Base-by-base conservation (phyloP, 1,140 invertebrate species). In the Drosophila trapezifrons region DNA sequence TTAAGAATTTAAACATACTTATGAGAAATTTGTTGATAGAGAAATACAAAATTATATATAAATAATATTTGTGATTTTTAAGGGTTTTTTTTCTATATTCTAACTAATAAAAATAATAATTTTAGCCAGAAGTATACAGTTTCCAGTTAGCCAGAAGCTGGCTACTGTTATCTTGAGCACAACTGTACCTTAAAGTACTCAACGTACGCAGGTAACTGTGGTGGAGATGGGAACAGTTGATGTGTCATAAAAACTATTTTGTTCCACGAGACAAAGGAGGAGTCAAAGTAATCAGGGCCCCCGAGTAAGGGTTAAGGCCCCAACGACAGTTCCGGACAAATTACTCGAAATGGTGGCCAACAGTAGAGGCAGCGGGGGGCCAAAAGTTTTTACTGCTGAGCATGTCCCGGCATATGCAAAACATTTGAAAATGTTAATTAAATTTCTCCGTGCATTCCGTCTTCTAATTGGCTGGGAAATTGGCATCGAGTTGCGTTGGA, bases 221-320 rank as follows among this genome's bases (percentile, higher is more conserved):
- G 17, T 4, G 6, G 29, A 37, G 42, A 47, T 42, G 49, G 49
- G 25, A 76, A 59, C 59, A 89, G 84, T 87, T 87, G 75, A 87
- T 87, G 83, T 87, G 76, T 83, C 79, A 87, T 89, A 87, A 89
- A 87, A 87, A 87, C 76, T 83, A 83, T 75, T 89, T 57, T 59
- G 56, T 78, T 63, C 65, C 69, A 75, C 29, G 40, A 42, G 42
- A 65, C 71, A 56, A 54, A 51, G 42, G 25, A 3, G n/a, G 63
- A 55, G 71, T 57, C 69, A 76, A 79, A 76, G 74, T 85, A 86
- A 85, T 86, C 82, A 81, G 71, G 52, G 47, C 45, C 45, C 45
- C 35, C 60, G 35, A 59, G 13, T 46, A 64, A 52, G 64, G 80
- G 72, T 66, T 84, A 81, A 81, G 80, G 47, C 60, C 73, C 74